phyloP scores from a whole-genome alignment of 2,888 invertebrate genomes.

The Eupithecia exiguata region DNA sequence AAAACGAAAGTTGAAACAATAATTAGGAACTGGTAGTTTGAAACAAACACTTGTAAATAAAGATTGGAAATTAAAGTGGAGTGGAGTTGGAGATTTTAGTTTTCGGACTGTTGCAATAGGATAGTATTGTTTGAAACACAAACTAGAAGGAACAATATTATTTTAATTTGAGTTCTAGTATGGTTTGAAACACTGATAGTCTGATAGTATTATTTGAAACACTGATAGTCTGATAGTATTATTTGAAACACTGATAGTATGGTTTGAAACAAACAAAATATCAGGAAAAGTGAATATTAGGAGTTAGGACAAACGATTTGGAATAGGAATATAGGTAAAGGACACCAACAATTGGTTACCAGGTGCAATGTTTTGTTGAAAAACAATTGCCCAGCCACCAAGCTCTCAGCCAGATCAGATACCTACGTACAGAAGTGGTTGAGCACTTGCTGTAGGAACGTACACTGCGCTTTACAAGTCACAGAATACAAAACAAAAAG shows the following conservation, averaged over 20 bases:
- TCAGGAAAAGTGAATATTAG: neutral
- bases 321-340: conserved; percentile 27
- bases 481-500: conserved; percentile 59
- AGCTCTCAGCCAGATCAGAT: conserved; percentile 64
- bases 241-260: neutral
- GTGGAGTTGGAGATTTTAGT: neutral
- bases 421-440: conserved; percentile 78
- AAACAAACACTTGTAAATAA: neutral
- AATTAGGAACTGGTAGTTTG: neutral
- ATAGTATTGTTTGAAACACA: neutral
- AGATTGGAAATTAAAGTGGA: no score
- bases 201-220: no score
- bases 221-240: neutral
- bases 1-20: neutral
- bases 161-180: neutral
- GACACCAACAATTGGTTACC: conserved; percentile 61
- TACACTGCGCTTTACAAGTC: conserved; percentile 61
- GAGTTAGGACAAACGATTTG: neutral
- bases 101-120: neutral
- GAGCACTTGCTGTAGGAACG: conserved; percentile 73
- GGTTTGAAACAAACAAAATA: neutral
- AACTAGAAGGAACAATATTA: neutral
- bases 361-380: conserved; percentile 81
- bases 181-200: neutral
- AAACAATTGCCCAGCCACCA: conserved; percentile 79